These are phyloP conservation scores for Xyliphius kryptos DNA, from an alignment of 2,113 vertebrate genomes.

Conservation along the genomic window DNA sequence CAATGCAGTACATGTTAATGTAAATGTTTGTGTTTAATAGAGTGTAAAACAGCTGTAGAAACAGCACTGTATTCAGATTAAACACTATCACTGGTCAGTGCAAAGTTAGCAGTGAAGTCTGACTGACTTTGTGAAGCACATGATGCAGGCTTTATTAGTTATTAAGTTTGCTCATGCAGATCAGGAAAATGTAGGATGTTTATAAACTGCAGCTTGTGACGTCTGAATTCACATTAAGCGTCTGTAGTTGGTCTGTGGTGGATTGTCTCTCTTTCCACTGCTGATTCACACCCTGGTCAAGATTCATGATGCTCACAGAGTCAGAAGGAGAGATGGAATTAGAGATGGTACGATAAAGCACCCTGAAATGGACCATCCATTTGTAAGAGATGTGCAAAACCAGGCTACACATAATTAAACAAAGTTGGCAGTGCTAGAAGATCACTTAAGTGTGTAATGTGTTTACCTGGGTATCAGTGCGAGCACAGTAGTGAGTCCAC, in stretches of 20 bases:
- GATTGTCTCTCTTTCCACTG: neutral
- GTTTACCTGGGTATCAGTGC: conserved; percentile 83
- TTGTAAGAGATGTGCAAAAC: too few species aligned
- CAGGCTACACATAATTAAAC: neutral
- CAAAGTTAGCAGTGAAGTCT: neutral
- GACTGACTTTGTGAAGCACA: neutral
- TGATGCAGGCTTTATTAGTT: neutral
- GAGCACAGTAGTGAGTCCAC: conserved; percentile 64
- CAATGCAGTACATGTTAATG: neutral
- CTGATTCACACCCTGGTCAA: conserved; percentile 40
- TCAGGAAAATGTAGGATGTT: conserved; percentile 39
- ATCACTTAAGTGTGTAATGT: conserved; percentile 3
- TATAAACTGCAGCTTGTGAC: neutral
- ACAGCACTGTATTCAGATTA: too few species aligned
- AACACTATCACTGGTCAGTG: neutral
- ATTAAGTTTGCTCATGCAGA: neutral
- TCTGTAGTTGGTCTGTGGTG: conserved; percentile 5
- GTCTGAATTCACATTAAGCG: conserved; percentile 28
- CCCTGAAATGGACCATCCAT: conserved; percentile 53
- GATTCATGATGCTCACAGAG: conserved; percentile 53
- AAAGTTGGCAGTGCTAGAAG: neutral
- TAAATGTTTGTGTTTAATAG: conserved; percentile 1
- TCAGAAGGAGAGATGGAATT: conserved; percentile 60
- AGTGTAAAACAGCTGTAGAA: too few species aligned
- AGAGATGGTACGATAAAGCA: conserved; percentile 63